Percentiles rank a stretch among this genome's conserved stretches.
phyloP scores from a whole-genome alignment of 2,888 invertebrate genomes.

The Mechanitis mazaeus region DNA sequence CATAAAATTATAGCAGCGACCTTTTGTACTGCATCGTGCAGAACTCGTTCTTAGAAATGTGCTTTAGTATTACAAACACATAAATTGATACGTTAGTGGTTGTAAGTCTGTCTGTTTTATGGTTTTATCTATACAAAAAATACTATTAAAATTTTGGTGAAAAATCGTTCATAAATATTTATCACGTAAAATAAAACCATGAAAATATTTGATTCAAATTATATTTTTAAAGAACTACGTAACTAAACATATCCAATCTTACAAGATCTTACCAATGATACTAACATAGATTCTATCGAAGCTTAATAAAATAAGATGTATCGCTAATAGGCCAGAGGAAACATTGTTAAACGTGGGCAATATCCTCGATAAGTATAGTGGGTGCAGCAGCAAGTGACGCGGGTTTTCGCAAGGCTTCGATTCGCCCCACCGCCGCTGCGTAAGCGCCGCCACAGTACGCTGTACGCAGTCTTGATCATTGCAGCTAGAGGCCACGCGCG shows the following conservation, averaged over 20 bases:
- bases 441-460: slow-evolving; percentile 47
- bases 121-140: no score
- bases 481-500: slow-evolving; percentile 52
- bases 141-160: no score
- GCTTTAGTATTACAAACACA: slow-evolving; percentile 25
- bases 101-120: background rate
- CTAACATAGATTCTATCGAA: no score
- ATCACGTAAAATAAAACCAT: no score
- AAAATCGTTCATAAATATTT: no score
- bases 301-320: background rate
- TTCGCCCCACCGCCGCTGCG: slow-evolving; percentile 58
- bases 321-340: slow-evolving; percentile 21
- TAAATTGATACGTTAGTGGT: background rate
- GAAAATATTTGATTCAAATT: no score
- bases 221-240: no score
- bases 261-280: no score
- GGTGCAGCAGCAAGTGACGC: slow-evolving; percentile 36
- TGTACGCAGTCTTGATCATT: slow-evolving; percentile 42
- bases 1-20: slow-evolving; percentile 31
- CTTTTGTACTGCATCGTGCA: slow-evolving; percentile 46
- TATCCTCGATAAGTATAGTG: slow-evolving; percentile 36
- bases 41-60: slow-evolving; percentile 67
- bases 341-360: slow-evolving; percentile 29
- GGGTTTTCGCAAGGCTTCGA: slow-evolving; percentile 71
- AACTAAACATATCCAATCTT: background rate